Percentiles rank a stretch among this genome's conserved stretches.
Conservation (phyloP, 2,888 invertebrate species). For the Chromoteleia sp. region DNA sequence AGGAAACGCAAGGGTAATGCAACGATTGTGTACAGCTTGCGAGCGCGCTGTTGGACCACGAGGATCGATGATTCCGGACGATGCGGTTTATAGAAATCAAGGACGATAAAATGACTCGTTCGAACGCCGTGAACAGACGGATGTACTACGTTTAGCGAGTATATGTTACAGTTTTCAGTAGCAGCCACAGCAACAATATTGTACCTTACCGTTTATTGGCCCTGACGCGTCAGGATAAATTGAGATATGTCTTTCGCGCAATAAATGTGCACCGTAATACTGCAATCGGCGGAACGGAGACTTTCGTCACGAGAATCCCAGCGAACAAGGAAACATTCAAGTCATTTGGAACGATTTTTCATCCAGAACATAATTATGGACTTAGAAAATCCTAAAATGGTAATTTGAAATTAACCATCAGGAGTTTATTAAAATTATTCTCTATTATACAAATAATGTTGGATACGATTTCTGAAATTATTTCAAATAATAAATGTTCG, state of each 20-base stretch:
- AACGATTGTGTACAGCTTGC: slow-evolving; percentile 47
- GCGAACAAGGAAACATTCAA: not conserved
- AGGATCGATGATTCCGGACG: slow-evolving; percentile 55
- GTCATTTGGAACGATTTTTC: not conserved
- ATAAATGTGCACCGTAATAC: slow-evolving; percentile 72
- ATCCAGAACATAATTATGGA: not conserved
- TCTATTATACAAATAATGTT: too few species aligned
- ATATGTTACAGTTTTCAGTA: slow-evolving; percentile 66
- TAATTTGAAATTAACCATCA: not conserved
- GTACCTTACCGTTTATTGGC: slow-evolving; percentile 58
- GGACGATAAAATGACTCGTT: slow-evolving; percentile 61
- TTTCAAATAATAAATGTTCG: too few species aligned
- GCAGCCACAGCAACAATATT: slow-evolving; percentile 70
- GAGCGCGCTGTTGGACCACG: slow-evolving; percentile 39
- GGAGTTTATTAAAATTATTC: too few species aligned
- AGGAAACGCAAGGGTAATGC: slow-evolving; percentile 40
- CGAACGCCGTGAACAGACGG: slow-evolving; percentile 65
- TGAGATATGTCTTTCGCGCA: slow-evolving; percentile 70
- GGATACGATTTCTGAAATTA: too few species aligned
- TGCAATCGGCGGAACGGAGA: slow-evolving; percentile 71
- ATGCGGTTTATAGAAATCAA: slow-evolving; percentile 54
- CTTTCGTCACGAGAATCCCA: slow-evolving; percentile 41
- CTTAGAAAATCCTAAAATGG: not conserved
- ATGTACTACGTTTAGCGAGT: slow-evolving; percentile 66
- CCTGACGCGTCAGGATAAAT: slow-evolving; percentile 57